A percentile compares a stretch with the other conserved stretches of the same genome.
Conservation (phyloP, 1,140 invertebrate species). For the Stratiolaelaps scimitus region DNA sequence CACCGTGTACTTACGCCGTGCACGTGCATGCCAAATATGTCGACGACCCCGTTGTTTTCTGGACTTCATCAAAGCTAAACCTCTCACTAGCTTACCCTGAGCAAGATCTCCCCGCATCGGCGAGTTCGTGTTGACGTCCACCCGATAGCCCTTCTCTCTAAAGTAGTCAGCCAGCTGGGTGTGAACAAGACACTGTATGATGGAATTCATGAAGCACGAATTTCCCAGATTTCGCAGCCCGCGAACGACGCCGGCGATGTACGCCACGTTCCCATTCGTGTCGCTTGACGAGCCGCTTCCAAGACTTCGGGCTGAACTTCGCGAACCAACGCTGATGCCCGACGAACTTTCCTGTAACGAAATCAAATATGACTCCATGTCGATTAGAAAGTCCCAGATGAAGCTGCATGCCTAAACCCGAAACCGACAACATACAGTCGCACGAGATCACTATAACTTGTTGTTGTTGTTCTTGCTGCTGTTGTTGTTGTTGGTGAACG, state of each 20-base stretch:
- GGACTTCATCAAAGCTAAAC: not conserved
- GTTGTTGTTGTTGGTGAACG: too few species aligned
- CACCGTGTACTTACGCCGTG: not conserved
- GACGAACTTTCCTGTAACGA: constrained; percentile 16
- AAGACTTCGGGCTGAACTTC: constrained; percentile 19
- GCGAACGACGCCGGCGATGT: constrained; percentile 35
- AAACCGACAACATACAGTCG: too few species aligned
- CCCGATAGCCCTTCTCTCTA: constrained; percentile 50
- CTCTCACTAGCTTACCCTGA: constrained; percentile 44
- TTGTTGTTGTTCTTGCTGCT: too few species aligned
- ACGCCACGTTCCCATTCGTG: constrained; percentile 32
- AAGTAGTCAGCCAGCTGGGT: constrained; percentile 68
- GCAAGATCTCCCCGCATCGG: constrained; percentile 69
- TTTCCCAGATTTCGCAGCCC: constrained; percentile 50
- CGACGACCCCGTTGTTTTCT: too few species aligned
- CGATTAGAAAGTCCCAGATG: too few species aligned
- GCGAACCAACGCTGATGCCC: constrained; percentile 8
- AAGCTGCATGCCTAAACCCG: too few species aligned
- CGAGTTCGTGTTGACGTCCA: constrained; percentile 60
- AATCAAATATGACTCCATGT: too few species aligned
- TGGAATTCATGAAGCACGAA: constrained; percentile 90
- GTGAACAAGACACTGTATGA: constrained; percentile 83
- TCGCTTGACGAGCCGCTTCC: not conserved
- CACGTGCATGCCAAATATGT: too few species aligned
- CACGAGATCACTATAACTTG: too few species aligned